Percentiles rank a stretch among this genome's conserved stretches.
phyloP scores from a whole-genome alignment of 1,140 invertebrate genomes.

The Vanessa tameamea region DNA sequence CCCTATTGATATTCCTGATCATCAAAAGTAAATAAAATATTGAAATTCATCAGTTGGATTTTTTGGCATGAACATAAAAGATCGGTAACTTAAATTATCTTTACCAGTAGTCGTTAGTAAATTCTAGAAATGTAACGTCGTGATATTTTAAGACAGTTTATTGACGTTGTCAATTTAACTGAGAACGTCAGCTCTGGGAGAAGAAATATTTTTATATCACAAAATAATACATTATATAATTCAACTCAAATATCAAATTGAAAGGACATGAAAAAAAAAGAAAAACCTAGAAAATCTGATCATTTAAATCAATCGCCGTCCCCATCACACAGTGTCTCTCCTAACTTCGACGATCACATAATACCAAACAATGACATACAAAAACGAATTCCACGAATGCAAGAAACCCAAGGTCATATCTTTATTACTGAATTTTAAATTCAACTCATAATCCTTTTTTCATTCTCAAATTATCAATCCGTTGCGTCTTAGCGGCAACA shows the following conservation, averaged over 20 bases:
- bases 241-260: not conserved
- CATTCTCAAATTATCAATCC: too few species aligned
- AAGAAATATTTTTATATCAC: too few species aligned
- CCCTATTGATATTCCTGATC: slow-evolving; percentile 51
- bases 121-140: too few species aligned
- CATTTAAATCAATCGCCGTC: not conserved
- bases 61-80: too few species aligned
- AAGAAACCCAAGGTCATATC: slow-evolving; percentile 19
- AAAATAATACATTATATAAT: not conserved
- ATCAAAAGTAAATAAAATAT: slow-evolving; percentile 6
- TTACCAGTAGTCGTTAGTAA: too few species aligned
- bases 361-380: not conserved
- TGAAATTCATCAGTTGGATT: too few species aligned
- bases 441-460: too few species aligned
- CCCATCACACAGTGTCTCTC: not conserved
- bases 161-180: too few species aligned
- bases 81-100: too few species aligned
- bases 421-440: not conserved
- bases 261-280: not conserved
- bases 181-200: too few species aligned
- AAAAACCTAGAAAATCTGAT: not conserved
- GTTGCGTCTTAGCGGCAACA: too few species aligned
- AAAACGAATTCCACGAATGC: slow-evolving; percentile 20
- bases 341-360: not conserved
- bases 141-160: too few species aligned